phyloP scores from a whole-genome alignment of 1,140 invertebrate species.

The Cotesia vestalis region DNA sequence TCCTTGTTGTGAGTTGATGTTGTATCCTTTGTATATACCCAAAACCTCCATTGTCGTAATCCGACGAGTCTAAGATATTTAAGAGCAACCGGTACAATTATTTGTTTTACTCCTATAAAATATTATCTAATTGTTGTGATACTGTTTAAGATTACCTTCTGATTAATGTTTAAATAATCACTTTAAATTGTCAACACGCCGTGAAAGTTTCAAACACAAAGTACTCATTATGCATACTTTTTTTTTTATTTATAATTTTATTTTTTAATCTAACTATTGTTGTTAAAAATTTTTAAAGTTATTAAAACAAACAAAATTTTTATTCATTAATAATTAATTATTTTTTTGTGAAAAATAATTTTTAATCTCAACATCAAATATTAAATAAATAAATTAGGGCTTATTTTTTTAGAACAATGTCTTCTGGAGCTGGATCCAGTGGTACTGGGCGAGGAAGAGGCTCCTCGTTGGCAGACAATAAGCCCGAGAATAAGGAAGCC shows the following conservation, averaged over 20 bases:
- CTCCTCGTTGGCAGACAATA: conserved; percentile 72
- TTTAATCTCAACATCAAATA: conserved; percentile 23
- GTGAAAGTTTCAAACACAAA: conserved; percentile 43
- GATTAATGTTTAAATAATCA: not conserved
- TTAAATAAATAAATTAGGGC: conserved; percentile 6
- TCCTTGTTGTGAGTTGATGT: not conserved
- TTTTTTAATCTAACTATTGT: conserved; percentile 27
- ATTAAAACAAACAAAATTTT: not conserved
- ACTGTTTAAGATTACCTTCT: not conserved
- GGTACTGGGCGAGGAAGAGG: conserved; percentile 70
- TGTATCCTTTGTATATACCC: not conserved
- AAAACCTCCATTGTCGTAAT: conserved; percentile 29
- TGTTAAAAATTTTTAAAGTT: not conserved
- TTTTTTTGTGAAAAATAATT: not conserved
- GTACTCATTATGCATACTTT: conserved; percentile 26
- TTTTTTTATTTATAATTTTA: conserved; percentile 6
- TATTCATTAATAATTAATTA: not conserved
- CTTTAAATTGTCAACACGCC: conserved; percentile 44
- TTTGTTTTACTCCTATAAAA: not conserved
- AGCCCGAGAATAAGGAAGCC: conserved; percentile 82
- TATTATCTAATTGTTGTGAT: not conserved
- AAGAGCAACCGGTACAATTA: not conserved
- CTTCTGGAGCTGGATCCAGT: conserved; percentile 70
- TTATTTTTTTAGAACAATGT: conserved; percentile 55
- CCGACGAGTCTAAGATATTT: conserved; percentile 18